These are phyloP conservation scores for Euura lappo DNA, from an alignment of 1,140 invertebrate genomes.

Conservation along the genomic window DNA sequence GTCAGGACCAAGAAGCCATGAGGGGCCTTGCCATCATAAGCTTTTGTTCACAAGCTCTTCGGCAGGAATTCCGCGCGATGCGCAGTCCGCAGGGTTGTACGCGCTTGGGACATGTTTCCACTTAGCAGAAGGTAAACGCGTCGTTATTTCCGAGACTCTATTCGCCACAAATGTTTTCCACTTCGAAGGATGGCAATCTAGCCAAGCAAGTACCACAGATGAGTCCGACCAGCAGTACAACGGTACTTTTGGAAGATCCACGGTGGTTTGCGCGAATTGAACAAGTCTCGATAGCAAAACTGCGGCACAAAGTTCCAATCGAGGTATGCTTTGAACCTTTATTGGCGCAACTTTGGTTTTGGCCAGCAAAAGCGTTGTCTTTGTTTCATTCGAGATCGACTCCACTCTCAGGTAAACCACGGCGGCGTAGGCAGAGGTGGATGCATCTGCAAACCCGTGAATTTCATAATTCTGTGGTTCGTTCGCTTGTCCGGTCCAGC, in stretches of 20 bases:
- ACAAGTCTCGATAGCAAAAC: slow-evolving; percentile 13
- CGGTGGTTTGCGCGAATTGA: too few relatives aligned
- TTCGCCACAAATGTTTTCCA: slow-evolving; percentile 45
- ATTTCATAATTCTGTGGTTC: slow-evolving; percentile 19
- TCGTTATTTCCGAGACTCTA: slow-evolving; percentile 42
- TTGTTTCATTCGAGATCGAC: background rate
- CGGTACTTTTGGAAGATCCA: too few relatives aligned
- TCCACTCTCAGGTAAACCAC: slow-evolving; percentile 23
- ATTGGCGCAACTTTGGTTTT: slow-evolving; percentile 33
- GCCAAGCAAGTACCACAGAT: slow-evolving; percentile 29
- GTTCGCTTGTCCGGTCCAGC: slow-evolving; percentile 23
- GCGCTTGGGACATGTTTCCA: slow-evolving; percentile 5
- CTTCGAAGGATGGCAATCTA: slow-evolving; percentile 25
- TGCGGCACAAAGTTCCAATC: slow-evolving; percentile 20
- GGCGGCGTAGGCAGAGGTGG: slow-evolving; percentile 29
- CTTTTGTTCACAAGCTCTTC: slow-evolving; percentile 8
- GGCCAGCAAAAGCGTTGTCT: slow-evolving; percentile 14
- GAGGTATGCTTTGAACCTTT: slow-evolving; percentile 14
- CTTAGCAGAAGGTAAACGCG: slow-evolving; percentile 15
- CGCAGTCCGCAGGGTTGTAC: slow-evolving; percentile 39
- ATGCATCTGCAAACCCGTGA: slow-evolving; percentile 40
- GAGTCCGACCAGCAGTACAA: too few relatives aligned
- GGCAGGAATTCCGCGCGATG: slow-evolving; percentile 33
- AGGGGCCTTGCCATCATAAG: slow-evolving; percentile 26
- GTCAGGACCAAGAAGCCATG: background rate